Conservation (phyloP, 2,113 vertebrate genomes). For the Oreochromis spilurus region DNA sequence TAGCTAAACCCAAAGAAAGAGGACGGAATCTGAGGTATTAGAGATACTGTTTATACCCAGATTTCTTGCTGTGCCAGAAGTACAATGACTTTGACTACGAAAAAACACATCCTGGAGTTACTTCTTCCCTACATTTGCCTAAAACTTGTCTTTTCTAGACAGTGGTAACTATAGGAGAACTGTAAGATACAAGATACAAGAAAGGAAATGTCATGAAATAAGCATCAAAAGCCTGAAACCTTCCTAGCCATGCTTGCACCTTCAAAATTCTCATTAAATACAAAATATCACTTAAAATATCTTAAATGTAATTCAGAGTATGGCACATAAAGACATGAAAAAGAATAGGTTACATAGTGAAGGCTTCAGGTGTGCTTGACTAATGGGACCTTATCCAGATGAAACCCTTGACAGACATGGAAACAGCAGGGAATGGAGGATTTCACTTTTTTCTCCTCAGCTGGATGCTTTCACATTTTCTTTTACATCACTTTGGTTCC, state of each 20-base stretch:
- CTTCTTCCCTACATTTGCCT: background rate
- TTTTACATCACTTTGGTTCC: background rate
- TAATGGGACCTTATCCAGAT: background rate
- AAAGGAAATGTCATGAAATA: too few relatives aligned
- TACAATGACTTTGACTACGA: background rate
- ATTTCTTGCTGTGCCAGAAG: background rate
- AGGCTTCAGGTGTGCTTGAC: background rate
- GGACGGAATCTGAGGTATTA: background rate
- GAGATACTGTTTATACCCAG: background rate
- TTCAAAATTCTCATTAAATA: background rate
- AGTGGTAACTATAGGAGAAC: background rate
- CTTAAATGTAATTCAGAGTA: background rate
- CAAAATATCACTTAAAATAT: background rate
- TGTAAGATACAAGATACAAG: background rate
- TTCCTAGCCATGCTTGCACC: background rate
- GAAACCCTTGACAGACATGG: background rate
- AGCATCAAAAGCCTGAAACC: background rate
- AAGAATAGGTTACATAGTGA: background rate
- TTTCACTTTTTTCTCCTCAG: background rate
- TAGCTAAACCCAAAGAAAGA: background rate
- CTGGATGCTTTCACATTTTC: background rate
- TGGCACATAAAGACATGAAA: background rate
- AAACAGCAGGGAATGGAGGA: background rate
- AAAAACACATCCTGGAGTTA: background rate
- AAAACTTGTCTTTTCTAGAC: background rate